Evolutionary conservation across 2,888 invertebrate species (phyloP).

Genomic region (Deilephila elpenor): DNA sequence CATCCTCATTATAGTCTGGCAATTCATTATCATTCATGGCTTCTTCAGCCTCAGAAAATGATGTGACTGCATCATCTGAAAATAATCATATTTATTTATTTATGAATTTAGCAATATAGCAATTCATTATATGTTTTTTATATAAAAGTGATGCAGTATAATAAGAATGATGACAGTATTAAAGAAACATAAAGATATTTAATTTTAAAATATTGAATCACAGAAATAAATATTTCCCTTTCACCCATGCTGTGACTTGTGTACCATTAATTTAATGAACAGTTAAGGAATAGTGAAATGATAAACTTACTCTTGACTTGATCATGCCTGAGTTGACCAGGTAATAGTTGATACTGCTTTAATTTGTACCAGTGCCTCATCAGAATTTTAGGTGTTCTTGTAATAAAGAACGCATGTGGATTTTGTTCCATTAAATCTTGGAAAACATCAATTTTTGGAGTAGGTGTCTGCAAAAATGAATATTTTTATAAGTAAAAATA

Average conservation of each 20-base stretch:
- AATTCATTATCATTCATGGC: conserved; percentile 93
- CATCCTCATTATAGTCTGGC: conserved; percentile 92
- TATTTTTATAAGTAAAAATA: neutral
- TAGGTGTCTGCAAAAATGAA: conserved; percentile 84
- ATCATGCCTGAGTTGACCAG: conserved; percentile 92
- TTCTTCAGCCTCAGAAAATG: conserved; percentile 97
- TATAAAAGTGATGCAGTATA: too few relatives aligned
- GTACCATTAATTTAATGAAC: too few relatives aligned
- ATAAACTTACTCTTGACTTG: conserved; percentile 75
- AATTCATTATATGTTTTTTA: too few relatives aligned
- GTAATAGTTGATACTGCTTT: conserved; percentile 95
- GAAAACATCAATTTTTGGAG: conserved; percentile 91
- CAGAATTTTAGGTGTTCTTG: conserved; percentile 93
- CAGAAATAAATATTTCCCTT: too few relatives aligned
- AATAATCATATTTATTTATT: neutral
- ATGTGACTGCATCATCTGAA: conserved; percentile 84
- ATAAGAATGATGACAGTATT: too few relatives aligned
- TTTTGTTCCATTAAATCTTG: conserved; percentile 93
- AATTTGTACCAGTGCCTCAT: conserved; percentile 96
- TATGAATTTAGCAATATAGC: too few relatives aligned
- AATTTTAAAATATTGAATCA: too few relatives aligned
- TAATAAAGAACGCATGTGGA: conserved; percentile 93
- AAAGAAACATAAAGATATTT: too few relatives aligned
- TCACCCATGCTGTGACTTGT: too few relatives aligned
- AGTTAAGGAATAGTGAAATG: too few relatives aligned